phyloP scores from a whole-genome alignment of 2,888 invertebrate species.

The Aricia artaxerxes region DNA sequence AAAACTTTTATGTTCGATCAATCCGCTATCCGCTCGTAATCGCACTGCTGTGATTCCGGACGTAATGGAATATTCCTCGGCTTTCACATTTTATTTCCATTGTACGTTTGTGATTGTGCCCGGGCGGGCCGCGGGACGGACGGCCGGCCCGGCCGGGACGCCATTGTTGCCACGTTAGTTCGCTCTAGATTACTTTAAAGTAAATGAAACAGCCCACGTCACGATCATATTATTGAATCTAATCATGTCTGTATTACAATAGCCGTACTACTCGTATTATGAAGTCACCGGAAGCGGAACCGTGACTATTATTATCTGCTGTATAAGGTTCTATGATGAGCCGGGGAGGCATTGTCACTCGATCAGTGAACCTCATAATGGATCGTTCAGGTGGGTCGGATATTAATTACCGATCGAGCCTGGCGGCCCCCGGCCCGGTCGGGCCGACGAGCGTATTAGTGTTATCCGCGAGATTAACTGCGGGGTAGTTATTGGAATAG shows the following conservation, averaged over 20 bases:
- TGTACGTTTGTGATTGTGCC: constrained; percentile 1
- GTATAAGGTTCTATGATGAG: not conserved
- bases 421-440: not conserved
- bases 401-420: constrained; percentile 13
- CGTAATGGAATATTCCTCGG: constrained; percentile 9
- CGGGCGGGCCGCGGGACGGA: not conserved
- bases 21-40: not conserved
- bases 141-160: not conserved
- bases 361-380: not conserved
- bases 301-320: no score
- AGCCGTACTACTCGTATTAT: not conserved
- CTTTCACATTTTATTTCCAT: constrained; percentile 13
- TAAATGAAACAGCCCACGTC: not conserved
- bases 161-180: not conserved
- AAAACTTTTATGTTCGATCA: constrained; percentile 11
- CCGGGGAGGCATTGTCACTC: not conserved
- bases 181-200: constrained; percentile 13
- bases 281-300: no score
- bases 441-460: constrained; percentile 25
- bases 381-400: not conserved
- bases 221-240: not conserved
- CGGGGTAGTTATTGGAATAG: constrained; percentile 27
- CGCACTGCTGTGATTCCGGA: not conserved
- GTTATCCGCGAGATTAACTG: constrained; percentile 26
- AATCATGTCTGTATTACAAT: not conserved